These are phyloP conservation scores for Cabera pusaria DNA, from an alignment of 2,888 invertebrate species.

Conservation along the genomic window DNA sequence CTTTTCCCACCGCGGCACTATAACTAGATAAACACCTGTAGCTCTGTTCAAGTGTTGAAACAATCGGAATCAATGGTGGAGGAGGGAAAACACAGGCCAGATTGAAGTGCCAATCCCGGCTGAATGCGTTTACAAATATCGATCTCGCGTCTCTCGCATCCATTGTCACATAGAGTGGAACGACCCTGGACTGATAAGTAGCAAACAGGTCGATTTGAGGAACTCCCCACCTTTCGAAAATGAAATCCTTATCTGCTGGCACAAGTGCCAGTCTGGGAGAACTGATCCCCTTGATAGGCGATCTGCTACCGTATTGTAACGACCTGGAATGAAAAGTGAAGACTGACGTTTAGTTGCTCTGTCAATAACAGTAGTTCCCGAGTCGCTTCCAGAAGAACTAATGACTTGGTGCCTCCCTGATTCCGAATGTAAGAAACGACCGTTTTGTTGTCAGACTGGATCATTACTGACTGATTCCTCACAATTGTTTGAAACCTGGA, in stretches of 20 bases:
- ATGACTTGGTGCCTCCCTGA: conserved; percentile 27
- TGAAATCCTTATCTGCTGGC: not conserved
- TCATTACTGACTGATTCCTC: conserved; percentile 12
- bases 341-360: conserved; percentile 3
- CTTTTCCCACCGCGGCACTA: conserved; percentile 25
- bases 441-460: conserved; percentile 34
- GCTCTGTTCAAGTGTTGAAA: conserved; percentile 30
- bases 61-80: conserved; percentile 29
- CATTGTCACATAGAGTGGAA: conserved; percentile 6
- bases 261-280: conserved; percentile 33
- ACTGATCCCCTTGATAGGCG: conserved; percentile 21
- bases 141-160: conserved; percentile 4
- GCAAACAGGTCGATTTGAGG: conserved; percentile 22
- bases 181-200: conserved; percentile 3
- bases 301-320: conserved; percentile 33
- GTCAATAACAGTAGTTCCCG: conserved; percentile 11
- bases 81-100: conserved; percentile 34
- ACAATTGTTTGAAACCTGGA: not conserved
- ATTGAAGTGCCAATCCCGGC: conserved; percentile 4
- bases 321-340: conserved; percentile 30
- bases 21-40: conserved; percentile 21
- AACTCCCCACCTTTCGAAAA: conserved; percentile 21
- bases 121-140: conserved; percentile 9
- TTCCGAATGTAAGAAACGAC: conserved; percentile 30
- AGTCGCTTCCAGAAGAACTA: conserved; percentile 10